These are phyloP conservation scores for Synanthedon myopaeformis DNA, from an alignment of 2,888 invertebrate species.

Conservation along the genomic window DNA sequence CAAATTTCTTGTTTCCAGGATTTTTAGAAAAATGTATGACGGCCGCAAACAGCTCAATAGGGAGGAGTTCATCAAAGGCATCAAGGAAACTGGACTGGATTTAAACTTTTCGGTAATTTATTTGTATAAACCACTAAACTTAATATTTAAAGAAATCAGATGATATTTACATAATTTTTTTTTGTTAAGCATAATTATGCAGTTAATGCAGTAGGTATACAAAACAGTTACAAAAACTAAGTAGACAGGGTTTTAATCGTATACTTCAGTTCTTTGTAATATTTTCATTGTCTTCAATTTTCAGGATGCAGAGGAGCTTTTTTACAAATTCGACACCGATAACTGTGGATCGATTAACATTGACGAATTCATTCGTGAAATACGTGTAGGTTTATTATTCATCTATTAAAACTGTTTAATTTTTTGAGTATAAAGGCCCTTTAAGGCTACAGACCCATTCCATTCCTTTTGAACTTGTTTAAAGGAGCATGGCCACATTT, in stretches of 20 bases:
- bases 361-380: conserved; percentile 86
- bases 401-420: not conserved
- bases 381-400: conserved; percentile 75
- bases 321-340: conserved; percentile 84
- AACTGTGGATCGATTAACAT: conserved; percentile 85
- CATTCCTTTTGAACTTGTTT: too few relatives aligned
- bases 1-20: conserved; percentile 44
- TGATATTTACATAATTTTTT: too few relatives aligned
- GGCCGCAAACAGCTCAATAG: conserved; percentile 83
- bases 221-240: too few relatives aligned
- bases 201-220: too few relatives aligned
- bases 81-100: conserved; percentile 81
- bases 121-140: conserved; percentile 10
- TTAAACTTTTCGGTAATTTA: conserved; percentile 59
- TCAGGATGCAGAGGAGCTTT: conserved; percentile 75
- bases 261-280: too few relatives aligned
- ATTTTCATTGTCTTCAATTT: conserved; percentile 9
- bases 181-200: too few relatives aligned
- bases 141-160: too few relatives aligned
- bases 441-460: too few relatives aligned
- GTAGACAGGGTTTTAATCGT: too few relatives aligned
- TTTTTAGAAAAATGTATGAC: conserved; percentile 93
- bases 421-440: too few relatives aligned
- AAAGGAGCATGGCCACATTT: too few relatives aligned
- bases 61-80: conserved; percentile 85